Evolutionary conservation across 2,888 invertebrate species (phyloP), one percentile per base, ranked within the genome.

Genomic region (Ethmia dodecea): DNA sequence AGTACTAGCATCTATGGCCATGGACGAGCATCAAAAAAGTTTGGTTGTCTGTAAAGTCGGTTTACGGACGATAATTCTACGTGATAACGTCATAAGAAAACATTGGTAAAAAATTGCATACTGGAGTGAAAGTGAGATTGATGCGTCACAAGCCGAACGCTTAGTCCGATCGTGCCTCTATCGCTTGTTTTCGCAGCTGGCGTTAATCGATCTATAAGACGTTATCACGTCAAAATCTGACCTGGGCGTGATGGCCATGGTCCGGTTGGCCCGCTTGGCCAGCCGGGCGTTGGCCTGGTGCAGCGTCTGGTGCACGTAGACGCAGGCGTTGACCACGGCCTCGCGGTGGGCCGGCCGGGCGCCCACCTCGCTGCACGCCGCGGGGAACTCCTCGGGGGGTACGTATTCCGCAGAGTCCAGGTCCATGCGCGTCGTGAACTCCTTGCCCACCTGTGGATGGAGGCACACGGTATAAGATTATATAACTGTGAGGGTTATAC

Each of bases 311-410:
- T 99, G 99, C 15, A 99, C 98, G 73, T 97, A 98, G 10, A 99
- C 99, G 71, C 96, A 97, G 0, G 98, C 96, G 83, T 99, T 99
- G 61, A 99, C 95, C n/a, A 99, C 97, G 11, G 98, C 98, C 61
- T 97, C 97, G 35, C 99, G 90, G 78, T 98, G 97, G 5, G 88
- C 87, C 3, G 96, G 95, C 15, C 92, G 90, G 1, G 91, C 76
- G 3, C 93, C 89, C 40, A 96, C 89, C 49, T 91, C 83, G 16
- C 91, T 90, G 68, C 96, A 97, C 2, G 94, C 94, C 1, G 94
- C 90, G 1, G 97, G 97, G 91, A 98, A 96, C 70, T 93, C 91
- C 57, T 95, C 94, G 1, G 99, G 98, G 20, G 94, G 88, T 37
- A 90, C 89, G 91, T 98, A 99, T 18, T 88, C 89, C 0, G 93